phyloP scores from a whole-genome alignment of 2,888 invertebrate species.

The Pimpla rufipes region DNA sequence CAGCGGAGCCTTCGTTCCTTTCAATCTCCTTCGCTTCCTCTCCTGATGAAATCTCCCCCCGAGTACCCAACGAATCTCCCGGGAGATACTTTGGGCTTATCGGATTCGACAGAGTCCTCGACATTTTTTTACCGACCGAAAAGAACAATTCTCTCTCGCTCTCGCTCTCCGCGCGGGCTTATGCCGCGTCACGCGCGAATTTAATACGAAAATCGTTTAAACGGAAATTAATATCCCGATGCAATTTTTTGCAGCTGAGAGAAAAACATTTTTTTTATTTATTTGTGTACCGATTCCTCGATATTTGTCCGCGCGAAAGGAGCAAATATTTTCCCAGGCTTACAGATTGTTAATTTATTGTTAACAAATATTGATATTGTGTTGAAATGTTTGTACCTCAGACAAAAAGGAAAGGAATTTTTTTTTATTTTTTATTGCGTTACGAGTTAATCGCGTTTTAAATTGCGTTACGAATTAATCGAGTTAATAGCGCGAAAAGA shows the following conservation, averaged over 20 bases:
- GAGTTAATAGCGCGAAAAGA: no score
- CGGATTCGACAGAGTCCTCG: constrained; percentile 36
- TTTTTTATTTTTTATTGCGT: neutral
- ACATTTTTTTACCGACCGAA: constrained; percentile 32
- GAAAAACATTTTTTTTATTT: no score
- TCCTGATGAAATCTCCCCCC: constrained; percentile 51
- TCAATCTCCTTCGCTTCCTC: constrained; percentile 52
- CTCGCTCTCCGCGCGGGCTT: neutral
- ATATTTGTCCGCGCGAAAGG: no score
- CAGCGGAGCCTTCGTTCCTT: constrained; percentile 46
- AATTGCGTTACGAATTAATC: no score
- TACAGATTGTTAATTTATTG: no score
- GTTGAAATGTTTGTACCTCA: neutral
- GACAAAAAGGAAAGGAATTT: no score
- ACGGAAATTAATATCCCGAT: no score
- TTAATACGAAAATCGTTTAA: neutral
- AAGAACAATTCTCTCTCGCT: neutral
- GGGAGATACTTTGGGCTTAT: constrained; percentile 44
- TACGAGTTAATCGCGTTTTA: neutral
- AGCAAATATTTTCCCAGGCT: no score
- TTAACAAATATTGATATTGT: no score
- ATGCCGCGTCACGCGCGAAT: constrained; percentile 5
- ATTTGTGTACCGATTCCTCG: no score
- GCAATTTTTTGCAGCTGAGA: no score
- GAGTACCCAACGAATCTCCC: constrained; percentile 28